Conservation (phyloP, 2,113 vertebrate species). For the Brachirus orientalis region DNA sequence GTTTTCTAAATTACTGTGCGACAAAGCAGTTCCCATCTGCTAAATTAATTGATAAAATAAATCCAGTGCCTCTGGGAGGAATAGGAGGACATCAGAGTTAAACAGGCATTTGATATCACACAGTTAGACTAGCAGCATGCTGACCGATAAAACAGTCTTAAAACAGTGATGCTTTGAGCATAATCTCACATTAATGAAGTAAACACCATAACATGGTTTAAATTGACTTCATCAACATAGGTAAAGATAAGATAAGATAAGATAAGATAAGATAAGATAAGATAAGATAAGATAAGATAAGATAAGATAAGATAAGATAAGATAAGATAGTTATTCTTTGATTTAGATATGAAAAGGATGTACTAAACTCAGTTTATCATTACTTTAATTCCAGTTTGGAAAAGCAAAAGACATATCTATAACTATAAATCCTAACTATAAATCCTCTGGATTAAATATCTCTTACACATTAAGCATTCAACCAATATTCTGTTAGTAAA, state of each 20-base stretch:
- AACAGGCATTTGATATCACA: background rate
- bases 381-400: slow-evolving; percentile 18
- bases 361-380: slow-evolving; percentile 1
- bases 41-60: slow-evolving; percentile 1
- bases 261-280: no score
- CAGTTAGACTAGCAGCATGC: background rate
- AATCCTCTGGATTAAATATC: slow-evolving; percentile 14
- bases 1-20: slow-evolving; percentile 7
- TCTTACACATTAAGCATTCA: slow-evolving; percentile 4
- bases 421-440: slow-evolving; percentile 27
- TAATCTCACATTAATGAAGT: slow-evolving; percentile 20
- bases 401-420: slow-evolving; percentile 13
- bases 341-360: no score
- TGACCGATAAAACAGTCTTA: background rate
- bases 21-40: background rate
- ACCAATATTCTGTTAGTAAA: background rate
- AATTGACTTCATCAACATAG: slow-evolving; percentile 9
- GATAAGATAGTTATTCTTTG: no score
- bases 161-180: background rate
- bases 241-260: no score
- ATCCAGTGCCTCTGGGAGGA: background rate
- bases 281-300: no score
- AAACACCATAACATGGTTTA: slow-evolving; percentile 7
- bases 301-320: no score
- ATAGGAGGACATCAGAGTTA: background rate